A percentile compares a stretch with the other conserved stretches of the same genome.
Evolutionary conservation across 2,113 vertebrate species (phyloP).

Genomic region (Erythrocebus patas): DNA sequence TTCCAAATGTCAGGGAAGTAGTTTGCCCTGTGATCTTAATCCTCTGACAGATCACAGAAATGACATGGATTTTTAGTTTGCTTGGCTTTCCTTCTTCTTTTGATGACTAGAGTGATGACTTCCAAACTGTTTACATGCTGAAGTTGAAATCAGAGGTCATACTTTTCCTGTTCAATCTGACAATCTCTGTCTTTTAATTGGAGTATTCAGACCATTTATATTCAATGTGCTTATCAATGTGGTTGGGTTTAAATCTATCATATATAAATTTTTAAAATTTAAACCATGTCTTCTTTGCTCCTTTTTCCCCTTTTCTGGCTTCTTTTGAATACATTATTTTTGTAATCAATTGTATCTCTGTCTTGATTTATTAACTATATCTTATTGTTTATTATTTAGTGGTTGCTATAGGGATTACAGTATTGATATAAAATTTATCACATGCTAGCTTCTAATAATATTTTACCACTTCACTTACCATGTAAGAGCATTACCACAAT

Average conservation of each 20-base stretch:
- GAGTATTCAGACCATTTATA: not conserved
- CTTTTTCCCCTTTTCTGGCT: not conserved
- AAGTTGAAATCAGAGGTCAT: not conserved
- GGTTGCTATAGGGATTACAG: not conserved
- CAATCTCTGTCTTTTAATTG: not conserved
- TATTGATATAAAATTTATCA: not conserved
- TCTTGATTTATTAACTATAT: not conserved
- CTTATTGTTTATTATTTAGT: not conserved
- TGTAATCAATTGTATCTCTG: not conserved
- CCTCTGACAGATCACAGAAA: not conserved
- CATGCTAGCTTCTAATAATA: not conserved
- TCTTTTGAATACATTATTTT: not conserved
- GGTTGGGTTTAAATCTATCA: not conserved
- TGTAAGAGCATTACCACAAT: not conserved
- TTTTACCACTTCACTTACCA: not conserved
- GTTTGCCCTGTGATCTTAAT: not conserved
- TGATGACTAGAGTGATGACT: too few species aligned
- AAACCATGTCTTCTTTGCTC: not conserved
- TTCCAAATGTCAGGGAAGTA: not conserved
- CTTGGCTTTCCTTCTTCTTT: not conserved
- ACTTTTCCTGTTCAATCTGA: not conserved
- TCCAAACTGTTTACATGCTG: not conserved
- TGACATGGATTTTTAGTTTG: not conserved
- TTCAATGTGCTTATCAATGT: not conserved
- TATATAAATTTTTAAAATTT: not conserved